phyloP scores from a whole-genome alignment of 2,797 vertebrate species.

The Darevskia mixta region DNA sequence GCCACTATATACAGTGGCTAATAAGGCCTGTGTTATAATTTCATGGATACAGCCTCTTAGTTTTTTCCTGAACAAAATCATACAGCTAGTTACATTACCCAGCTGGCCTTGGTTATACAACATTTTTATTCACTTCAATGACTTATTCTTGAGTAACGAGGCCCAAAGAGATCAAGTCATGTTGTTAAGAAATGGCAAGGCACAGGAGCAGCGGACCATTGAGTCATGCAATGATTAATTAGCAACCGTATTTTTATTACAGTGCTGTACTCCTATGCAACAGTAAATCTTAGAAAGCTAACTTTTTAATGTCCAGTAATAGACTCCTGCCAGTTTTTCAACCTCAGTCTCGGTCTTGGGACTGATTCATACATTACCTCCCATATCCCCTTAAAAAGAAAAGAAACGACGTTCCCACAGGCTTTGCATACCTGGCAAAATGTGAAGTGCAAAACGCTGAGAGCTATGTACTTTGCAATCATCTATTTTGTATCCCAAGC shows the following conservation, averaged over 20 bases:
- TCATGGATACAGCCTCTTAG: not conserved
- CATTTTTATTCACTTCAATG: constrained; percentile 46
- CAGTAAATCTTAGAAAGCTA: constrained; percentile 48
- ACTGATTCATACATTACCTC: not conserved
- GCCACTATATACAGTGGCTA: not conserved
- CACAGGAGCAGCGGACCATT: constrained; percentile 42
- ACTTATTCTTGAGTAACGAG: constrained; percentile 52
- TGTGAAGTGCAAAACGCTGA: not conserved
- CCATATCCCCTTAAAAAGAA: not conserved
- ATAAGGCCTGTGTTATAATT: constrained; percentile 4
- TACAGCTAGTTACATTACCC: constrained; percentile 18
- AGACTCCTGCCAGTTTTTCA: constrained; percentile 28
- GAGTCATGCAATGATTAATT: constrained; percentile 53
- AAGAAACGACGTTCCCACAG: not conserved
- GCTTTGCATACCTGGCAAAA: not conserved
- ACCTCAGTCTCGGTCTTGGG: constrained; percentile 27
- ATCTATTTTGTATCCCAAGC: not conserved
- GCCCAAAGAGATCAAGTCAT: constrained; percentile 43
- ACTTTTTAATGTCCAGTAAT: constrained; percentile 50
- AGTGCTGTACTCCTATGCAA: constrained; percentile 15
- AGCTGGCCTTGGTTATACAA: constrained; percentile 24
- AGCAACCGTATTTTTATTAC: constrained; percentile 47
- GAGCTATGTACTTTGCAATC: not conserved
- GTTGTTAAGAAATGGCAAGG: constrained; percentile 49
- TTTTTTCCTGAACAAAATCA: constrained; percentile 17